Evolutionary conservation across 2,113 vertebrate species (phyloP), one percentile per base, ranked within the genome.

Genomic region (Acrocephalus kingi): DNA sequence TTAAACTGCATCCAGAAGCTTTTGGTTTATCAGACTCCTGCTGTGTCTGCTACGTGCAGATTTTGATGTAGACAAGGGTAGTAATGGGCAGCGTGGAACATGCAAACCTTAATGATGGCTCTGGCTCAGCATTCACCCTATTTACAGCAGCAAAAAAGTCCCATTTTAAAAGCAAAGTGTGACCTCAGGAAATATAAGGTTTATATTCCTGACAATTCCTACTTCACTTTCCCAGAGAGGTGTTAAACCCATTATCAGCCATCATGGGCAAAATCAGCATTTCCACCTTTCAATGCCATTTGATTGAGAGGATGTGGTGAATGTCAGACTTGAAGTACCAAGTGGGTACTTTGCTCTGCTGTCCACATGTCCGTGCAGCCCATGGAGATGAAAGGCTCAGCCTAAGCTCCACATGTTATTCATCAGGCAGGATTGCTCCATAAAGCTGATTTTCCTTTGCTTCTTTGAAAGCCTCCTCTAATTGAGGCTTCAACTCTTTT

Each of bases 391-490:
- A 97, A 87, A 79, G 72, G 69, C 51, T 93, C 52, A 83, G 72
- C 54, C 82, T 66, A 59, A 74, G 75, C 73, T 94, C 58, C 76
- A 68, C 80, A 15, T 86, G 74, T 85, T 72, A 95, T 96, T 95
- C 95, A 95, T 95, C 84, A 86, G 49, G 48, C 79, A 77, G 88
- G 79, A 90, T 81, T 96, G 76, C 85, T 95, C 80, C 72, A 77
- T 84, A 90, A 93, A 93, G 83, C 88, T 87, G 88, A 81, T 92
- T 94, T 94, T 91, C 62, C 54, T 88, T 83, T 67, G 64, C 85
- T 84, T 73, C 92, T 95, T 80, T 92, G 67, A 92, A 97, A 96
- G 52, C 69, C 45, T 93, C 61, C 55, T 88, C 69, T 94, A 96
- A 96, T 66, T 92, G 85, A 63, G 7, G 61, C 88, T 96, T 97